Base-by-base conservation (phyloP, 30 jellyfish, hydroid and myxozoan genomes). In the Pseudorhiza aurosa region DNA sequence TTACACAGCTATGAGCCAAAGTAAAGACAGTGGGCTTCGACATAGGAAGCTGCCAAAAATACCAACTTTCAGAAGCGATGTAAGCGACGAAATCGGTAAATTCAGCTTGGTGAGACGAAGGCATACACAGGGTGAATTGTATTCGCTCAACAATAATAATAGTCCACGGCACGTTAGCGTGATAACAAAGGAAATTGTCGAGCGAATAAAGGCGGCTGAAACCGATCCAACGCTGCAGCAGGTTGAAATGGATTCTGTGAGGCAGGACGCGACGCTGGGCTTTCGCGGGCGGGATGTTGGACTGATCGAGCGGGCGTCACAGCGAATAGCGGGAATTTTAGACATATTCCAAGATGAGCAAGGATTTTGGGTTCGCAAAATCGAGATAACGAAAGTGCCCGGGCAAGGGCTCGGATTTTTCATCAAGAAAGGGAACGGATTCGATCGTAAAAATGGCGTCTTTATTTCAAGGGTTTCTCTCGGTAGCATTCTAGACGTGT, bases 401-500 rank as follows among this genome's bases (percentile, higher is more conserved):
- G 98, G 98, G 4, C 98, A 93, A 51, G 85, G 94, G 56, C 89
- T 85, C 10, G 96, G 97, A 29, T 87, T 93, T 60, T 93, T 81
- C 49, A 85, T 93, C 46, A 96, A 96, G 31, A 80, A 65, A 49
- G 99, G 99, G 24, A 82, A 87, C 37, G 99, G 97, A 4, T 64
- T 75, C 33, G 96, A 93, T 44, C 89, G 97, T 8, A 80, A 69
- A 37, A 85, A 86, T 73, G 99, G 99, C 45, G 78, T 93, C 2
- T 93, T 93, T 65, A 82, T 93, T 32, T 93, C 99, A 0, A 83
- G 99, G 10, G 99, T 91, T 12, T 85, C 96, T 8, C 87, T 93
- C 2, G 99, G 96, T 37, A 93, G 97, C 62, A 62, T 84, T 32
- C 83, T 69, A 53, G 96, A 87, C 43, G 96, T 58, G 32, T 87